These are phyloP conservation scores for Helicoverpa armigera DNA, from an alignment of 1,140 invertebrate genomes.

Conservation along the genomic window DNA sequence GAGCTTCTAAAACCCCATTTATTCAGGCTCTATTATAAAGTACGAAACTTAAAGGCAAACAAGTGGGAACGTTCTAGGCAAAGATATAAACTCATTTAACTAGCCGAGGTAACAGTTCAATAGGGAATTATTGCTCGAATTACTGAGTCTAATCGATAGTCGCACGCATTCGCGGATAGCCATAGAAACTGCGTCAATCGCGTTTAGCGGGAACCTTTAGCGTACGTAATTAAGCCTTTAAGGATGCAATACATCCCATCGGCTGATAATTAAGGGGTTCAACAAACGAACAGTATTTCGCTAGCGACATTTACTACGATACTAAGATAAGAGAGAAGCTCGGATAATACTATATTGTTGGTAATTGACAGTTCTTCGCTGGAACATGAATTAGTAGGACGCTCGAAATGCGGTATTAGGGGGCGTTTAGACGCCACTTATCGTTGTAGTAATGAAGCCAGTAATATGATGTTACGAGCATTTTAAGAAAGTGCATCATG, in stretches of 20 bases:
- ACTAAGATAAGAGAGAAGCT: slow-evolving; percentile 34
- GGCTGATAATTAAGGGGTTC: slow-evolving; percentile 57
- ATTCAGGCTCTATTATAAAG: slow-evolving; percentile 42
- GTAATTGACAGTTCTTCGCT: slow-evolving; percentile 41
- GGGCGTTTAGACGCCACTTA: slow-evolving; percentile 32
- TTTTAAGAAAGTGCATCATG: slow-evolving; percentile 10
- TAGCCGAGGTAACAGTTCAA: slow-evolving; percentile 65
- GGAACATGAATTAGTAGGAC: slow-evolving; percentile 38
- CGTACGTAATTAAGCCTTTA: slow-evolving; percentile 60
- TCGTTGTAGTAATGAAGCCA: slow-evolving; percentile 18
- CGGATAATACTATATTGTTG: slow-evolving; percentile 39
- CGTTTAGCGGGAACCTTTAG: slow-evolving; percentile 53
- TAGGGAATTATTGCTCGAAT: slow-evolving; percentile 67
- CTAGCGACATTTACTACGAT: slow-evolving; percentile 45
- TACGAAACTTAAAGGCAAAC: slow-evolving; percentile 49
- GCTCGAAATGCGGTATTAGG: slow-evolving; percentile 31
- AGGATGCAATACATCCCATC: slow-evolving; percentile 59
- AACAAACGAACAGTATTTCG: slow-evolving; percentile 48
- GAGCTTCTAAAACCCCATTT: slow-evolving; percentile 43
- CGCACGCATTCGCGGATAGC: slow-evolving; percentile 55
- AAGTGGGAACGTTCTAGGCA: slow-evolving; percentile 54
- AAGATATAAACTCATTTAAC: slow-evolving; percentile 67
- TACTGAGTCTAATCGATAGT: slow-evolving; percentile 61
- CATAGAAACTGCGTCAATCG: slow-evolving; percentile 61
- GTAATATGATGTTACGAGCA: slow-evolving; percentile 31